Base-by-base conservation (phyloP, 2,797 vertebrate genomes). In the Sebastes flavidus region DNA sequence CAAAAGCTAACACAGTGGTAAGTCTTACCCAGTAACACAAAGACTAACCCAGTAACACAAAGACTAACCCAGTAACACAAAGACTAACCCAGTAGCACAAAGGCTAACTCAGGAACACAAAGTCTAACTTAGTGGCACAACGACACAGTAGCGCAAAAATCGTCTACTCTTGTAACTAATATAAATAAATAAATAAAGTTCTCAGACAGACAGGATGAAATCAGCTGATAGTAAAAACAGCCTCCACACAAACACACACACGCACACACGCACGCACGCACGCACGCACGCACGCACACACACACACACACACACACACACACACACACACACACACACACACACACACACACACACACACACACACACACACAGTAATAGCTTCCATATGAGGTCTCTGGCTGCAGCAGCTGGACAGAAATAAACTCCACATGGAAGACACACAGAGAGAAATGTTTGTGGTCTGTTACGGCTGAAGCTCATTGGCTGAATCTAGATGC, bases 351-450 rank as follows among this genome's bases (percentile, higher is more conserved):
- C 36, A 38, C 36, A 38, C 36, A 13, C 24, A 25, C 24, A 25
- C 27, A 27, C 27, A 27, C 36, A 38, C 36, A 42, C 38, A 42
- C 38, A 46, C 42, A 18, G 6, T 18, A 75, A 86, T 76, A 65
- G 68, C 80, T 82, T 83, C 80, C 84, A 86, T 38, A 82, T 65
- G 80, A 76, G 29, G 65, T 76, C 72, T 73, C 52, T 46, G 68
- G 54, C 46, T 29, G 27, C 5, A 20, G 32, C 38, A 69, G 42
- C 62, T 42, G 65, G 69, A 83, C 73, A 76, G 77, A 80, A 84
- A 84, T 76, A 75, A 68, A 29, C 60, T 73, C 72, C 73, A 76
- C 71, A 65, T 68, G 59, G 38, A 52, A 27, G 30, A 30, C 24
- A 30, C 24, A 66, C 10, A 49, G 20, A 70, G 8, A 34, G 38